Evolutionary conservation across 1,140 invertebrate genomes (phyloP).

Genomic region (Drosophila hydei): DNA sequence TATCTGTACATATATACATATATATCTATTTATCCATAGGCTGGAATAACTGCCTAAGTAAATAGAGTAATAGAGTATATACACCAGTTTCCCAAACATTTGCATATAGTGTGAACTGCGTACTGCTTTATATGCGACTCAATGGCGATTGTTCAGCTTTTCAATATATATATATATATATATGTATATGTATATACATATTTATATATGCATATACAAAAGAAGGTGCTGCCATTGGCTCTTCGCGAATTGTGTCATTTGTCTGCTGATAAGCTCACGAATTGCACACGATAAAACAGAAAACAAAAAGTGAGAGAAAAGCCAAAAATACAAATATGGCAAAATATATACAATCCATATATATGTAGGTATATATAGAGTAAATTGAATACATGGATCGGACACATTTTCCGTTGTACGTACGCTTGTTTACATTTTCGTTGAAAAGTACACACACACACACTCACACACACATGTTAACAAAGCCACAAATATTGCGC

Average conservation of each 20-base stretch:
- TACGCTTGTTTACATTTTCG: slow-evolving; percentile 28
- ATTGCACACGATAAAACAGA: slow-evolving; percentile 20
- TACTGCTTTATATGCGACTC: slow-evolving; percentile 1
- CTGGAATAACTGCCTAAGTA: slow-evolving; percentile 31
- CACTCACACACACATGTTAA: background rate
- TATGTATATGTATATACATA: slow-evolving; percentile 5
- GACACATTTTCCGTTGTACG: slow-evolving; percentile 4
- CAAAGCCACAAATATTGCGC: slow-evolving; percentile 4
- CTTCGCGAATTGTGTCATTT: slow-evolving; percentile 69
- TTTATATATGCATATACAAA: background rate
- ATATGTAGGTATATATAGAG: background rate
- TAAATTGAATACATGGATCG: slow-evolving; percentile 2
- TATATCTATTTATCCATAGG: background rate
- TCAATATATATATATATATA: slow-evolving; percentile 12
- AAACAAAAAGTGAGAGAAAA: background rate
- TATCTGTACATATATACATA: slow-evolving; percentile 5
- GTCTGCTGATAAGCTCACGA: slow-evolving; percentile 40
- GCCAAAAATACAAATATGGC: slow-evolving; percentile 4
- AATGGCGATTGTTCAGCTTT: slow-evolving; percentile 27
- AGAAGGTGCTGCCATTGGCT: slow-evolving; percentile 19
- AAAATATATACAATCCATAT: background rate
- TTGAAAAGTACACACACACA: background rate
- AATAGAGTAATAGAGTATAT: slow-evolving; percentile 24
- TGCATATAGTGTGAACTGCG: slow-evolving; percentile 15
- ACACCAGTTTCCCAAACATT: slow-evolving; percentile 9